Evolutionary conservation across 2,888 invertebrate genomes (phyloP).

Genomic region (Acronicta aceris): DNA sequence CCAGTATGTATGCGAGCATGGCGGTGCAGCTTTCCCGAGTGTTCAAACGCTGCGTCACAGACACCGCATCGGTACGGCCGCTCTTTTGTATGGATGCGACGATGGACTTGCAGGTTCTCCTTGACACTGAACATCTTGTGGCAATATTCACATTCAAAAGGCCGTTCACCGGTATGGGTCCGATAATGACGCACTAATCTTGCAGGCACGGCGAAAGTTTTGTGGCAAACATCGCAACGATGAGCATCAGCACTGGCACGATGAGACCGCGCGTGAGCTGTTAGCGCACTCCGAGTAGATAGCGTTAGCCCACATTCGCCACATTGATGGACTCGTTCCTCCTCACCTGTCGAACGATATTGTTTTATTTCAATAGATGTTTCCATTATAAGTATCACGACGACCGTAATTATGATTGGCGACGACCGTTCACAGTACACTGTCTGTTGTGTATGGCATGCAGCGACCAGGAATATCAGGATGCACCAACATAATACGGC

Average conservation of each 20-base stretch:
- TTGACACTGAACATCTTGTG: slow-evolving; percentile 97
- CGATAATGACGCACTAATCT: slow-evolving; percentile 95
- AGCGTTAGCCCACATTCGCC: slow-evolving; percentile 93
- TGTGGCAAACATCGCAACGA: slow-evolving; percentile 96
- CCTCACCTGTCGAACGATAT: slow-evolving; percentile 86
- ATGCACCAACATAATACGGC: slow-evolving; percentile 81
- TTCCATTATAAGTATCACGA: slow-evolving; percentile 62
- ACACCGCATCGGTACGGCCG: slow-evolving; percentile 96
- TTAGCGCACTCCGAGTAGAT: slow-evolving; percentile 93
- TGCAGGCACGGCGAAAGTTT: slow-evolving; percentile 97
- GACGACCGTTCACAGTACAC: slow-evolving; percentile 81
- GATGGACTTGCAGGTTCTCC: slow-evolving; percentile 96
- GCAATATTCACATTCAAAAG: slow-evolving; percentile 97
- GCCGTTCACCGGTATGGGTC: slow-evolving; percentile 97
- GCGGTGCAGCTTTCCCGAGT: slow-evolving; percentile 96
- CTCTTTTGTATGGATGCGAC: slow-evolving; percentile 97
- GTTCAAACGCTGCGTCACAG: slow-evolving; percentile 96
- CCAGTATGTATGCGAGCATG: slow-evolving; percentile 97
- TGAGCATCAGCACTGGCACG: slow-evolving; percentile 92
- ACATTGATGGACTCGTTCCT: slow-evolving; percentile 89
- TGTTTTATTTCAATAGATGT: slow-evolving; percentile 67
- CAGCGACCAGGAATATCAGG: slow-evolving; percentile 85
- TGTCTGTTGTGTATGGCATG: slow-evolving; percentile 84
- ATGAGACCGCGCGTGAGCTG: slow-evolving; percentile 91
- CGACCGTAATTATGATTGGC: slow-evolving; percentile 48